A percentile compares a stretch with the other conserved stretches of the same genome.
These are phyloP conservation scores for Probaryconus sp. DNA, from an alignment of 1,140 invertebrate genomes.

Conservation along the genomic window DNA sequence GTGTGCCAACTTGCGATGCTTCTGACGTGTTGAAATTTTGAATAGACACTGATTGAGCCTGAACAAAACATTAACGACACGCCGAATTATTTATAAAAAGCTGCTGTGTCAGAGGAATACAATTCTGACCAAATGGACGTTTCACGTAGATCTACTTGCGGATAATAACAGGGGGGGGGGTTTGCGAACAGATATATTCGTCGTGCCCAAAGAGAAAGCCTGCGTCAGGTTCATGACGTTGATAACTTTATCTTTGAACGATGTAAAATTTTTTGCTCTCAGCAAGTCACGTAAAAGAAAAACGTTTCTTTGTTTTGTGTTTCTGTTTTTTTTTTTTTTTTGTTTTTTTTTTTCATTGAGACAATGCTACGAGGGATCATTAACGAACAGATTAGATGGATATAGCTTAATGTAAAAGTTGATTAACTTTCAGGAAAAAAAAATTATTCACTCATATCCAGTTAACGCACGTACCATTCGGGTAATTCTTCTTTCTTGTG, in stretches of 20 bases:
- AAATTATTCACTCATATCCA: not conserved
- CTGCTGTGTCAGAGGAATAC: slow-evolving; percentile 15
- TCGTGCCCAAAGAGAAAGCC: slow-evolving; percentile 27
- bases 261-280: slow-evolving; percentile 22
- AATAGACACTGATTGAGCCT: slow-evolving; percentile 11
- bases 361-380: not conserved
- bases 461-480: slow-evolving; percentile 4
- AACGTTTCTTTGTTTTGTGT: no score
- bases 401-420: not conserved
- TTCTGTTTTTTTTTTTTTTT: no score
- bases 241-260: slow-evolving; percentile 44
- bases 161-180: slow-evolving; percentile 17
- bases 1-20: not conserved
- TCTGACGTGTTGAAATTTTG: not conserved
- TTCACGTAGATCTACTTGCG: slow-evolving; percentile 6
- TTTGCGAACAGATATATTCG: slow-evolving; percentile 37
- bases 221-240: slow-evolving; percentile 37
- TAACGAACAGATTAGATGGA: slow-evolving; percentile 9
- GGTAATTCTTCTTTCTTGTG: not conserved
- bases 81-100: slow-evolving; percentile 1
- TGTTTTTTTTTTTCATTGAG: no score
- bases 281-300: slow-evolving; percentile 30
- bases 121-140: slow-evolving; percentile 12
- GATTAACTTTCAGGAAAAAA: not conserved
- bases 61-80: slow-evolving; percentile 9